Evolutionary conservation across 2,888 invertebrate species (phyloP).

Genomic region (Stenodema calcarata): DNA sequence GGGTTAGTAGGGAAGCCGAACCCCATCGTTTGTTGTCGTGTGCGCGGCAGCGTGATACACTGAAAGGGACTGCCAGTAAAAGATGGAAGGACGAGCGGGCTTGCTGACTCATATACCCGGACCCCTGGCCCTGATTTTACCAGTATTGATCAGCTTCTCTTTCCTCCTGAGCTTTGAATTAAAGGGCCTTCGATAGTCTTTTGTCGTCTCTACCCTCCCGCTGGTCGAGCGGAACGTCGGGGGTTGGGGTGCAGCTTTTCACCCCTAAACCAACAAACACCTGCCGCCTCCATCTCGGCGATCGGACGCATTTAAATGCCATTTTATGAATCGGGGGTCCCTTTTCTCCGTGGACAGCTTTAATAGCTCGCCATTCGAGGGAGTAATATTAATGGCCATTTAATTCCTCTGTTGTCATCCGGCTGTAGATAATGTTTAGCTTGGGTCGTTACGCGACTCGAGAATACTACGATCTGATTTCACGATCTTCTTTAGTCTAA

Average conservation of each 20-base stretch:
- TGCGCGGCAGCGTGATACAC: neutral
- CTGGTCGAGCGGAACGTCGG: constrained; percentile 20
- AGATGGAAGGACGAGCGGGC: constrained; percentile 1
- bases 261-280: constrained; percentile 56
- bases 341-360: neutral
- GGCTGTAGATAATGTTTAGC: neutral
- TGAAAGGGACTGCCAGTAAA: neutral
- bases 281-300: constrained; percentile 50
- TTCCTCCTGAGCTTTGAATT: neutral
- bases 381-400: constrained; percentile 19
- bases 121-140: constrained; percentile 25
- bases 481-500: too few species aligned
- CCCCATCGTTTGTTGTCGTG: neutral
- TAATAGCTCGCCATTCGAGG: neutral
- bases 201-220: neutral
- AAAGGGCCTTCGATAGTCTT: neutral
- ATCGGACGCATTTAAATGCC: constrained; percentile 12
- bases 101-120: neutral
- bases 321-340: constrained; percentile 32
- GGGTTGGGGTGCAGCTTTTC: neutral
- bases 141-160: constrained; percentile 27
- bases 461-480: too few species aligned
- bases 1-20: neutral
- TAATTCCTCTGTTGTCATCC: constrained; percentile 19
- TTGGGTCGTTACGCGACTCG: neutral